These are phyloP conservation scores for Bombus vancouverensis DNA, from an alignment of 1,140 invertebrate species.

Conservation along the genomic window DNA sequence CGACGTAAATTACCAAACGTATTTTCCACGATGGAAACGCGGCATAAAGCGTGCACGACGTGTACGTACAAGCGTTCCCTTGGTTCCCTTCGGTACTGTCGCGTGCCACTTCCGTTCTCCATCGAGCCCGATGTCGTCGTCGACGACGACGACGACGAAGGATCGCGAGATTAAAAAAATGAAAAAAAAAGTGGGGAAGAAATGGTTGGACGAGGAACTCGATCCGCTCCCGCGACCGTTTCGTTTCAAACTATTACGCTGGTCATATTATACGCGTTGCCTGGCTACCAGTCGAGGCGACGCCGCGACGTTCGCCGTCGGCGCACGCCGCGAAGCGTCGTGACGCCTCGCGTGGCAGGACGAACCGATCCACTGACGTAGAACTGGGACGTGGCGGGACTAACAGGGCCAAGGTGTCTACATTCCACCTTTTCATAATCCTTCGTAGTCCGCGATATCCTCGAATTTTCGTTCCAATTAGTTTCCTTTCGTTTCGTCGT, in stretches of 20 bases:
- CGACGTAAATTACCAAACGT: neutral
- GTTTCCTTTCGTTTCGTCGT: too few relatives aligned
- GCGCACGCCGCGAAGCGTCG: slow-evolving; percentile 66
- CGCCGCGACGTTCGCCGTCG: slow-evolving; percentile 37
- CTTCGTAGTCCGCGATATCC: neutral
- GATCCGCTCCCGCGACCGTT: slow-evolving; percentile 69
- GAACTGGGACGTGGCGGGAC: slow-evolving; percentile 27
- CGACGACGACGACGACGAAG: neutral
- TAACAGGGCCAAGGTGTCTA: slow-evolving; percentile 36
- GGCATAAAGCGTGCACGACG: slow-evolving; percentile 5
- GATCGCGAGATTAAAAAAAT: neutral
- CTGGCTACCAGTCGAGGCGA: slow-evolving; percentile 74
- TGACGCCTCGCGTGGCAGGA: slow-evolving; percentile 51
- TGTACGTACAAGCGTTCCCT: slow-evolving; percentile 16
- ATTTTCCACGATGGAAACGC: slow-evolving; percentile 7
- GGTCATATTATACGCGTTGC: slow-evolving; percentile 77
- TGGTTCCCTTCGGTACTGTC: neutral
- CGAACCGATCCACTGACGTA: slow-evolving; percentile 22
- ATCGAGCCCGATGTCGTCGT: neutral
- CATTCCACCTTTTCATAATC: neutral
- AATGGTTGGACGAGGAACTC: neutral
- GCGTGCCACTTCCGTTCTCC: neutral
- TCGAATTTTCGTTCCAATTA: too few relatives aligned
- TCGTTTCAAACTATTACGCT: slow-evolving; percentile 73
- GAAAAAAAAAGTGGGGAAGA: neutral